phyloP scores from a whole-genome alignment of 1,140 invertebrate genomes.

The Drosophila melanica region DNA sequence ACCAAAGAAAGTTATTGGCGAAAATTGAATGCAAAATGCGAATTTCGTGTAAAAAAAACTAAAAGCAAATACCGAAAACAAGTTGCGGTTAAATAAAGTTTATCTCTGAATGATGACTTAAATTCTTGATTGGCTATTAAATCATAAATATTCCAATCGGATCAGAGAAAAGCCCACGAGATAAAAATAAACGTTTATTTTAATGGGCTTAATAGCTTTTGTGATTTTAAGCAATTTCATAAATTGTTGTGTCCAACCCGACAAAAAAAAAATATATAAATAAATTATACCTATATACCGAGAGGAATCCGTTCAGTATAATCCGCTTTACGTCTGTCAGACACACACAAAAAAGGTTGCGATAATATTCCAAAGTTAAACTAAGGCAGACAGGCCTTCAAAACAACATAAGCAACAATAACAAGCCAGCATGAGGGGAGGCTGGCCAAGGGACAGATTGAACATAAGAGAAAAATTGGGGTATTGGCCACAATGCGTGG shows the following conservation, averaged over 20 bases:
- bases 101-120: background rate
- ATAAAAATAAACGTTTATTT: background rate
- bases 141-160: slow-evolving; percentile 5
- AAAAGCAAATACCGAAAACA: background rate
- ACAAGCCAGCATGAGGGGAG: slow-evolving; percentile 9
- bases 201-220: slow-evolving; percentile 13
- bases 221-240: slow-evolving; percentile 34
- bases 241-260: slow-evolving; percentile 25
- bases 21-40: slow-evolving; percentile 6
- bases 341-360: slow-evolving; percentile 40
- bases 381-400: slow-evolving; percentile 44
- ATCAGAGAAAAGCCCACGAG: background rate
- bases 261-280: slow-evolving; percentile 6
- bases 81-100: background rate
- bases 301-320: slow-evolving; percentile 45
- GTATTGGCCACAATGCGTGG: slow-evolving; percentile 23
- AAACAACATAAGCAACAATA: slow-evolving; percentile 33
- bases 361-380: slow-evolving; percentile 56
- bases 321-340: slow-evolving; percentile 42
- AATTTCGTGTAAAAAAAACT: background rate
- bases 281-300: background rate
- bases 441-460: slow-evolving; percentile 6
- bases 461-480: slow-evolving; percentile 11
- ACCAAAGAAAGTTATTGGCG: background rate
- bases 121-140: background rate